Evolutionary conservation across 2,797 vertebrate species (phyloP).

Genomic region (Australoheros facetus): DNA sequence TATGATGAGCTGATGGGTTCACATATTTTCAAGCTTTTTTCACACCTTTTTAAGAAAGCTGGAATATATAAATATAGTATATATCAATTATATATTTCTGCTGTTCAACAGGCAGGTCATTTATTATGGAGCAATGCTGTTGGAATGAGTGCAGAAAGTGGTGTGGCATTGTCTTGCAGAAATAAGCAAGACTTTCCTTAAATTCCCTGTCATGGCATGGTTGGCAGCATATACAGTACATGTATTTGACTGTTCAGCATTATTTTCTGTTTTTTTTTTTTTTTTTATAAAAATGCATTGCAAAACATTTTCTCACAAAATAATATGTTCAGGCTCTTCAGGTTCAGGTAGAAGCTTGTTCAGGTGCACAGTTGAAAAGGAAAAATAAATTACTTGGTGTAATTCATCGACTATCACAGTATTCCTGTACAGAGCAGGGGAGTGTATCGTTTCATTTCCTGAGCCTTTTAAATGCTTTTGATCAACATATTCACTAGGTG

Average conservation of each 20-base stretch:
- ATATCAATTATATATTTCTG: no score
- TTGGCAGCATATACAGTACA: neutral
- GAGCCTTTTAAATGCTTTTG: slow-evolving; percentile 45
- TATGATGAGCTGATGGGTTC: neutral
- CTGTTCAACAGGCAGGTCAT: no score
- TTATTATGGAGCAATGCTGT: no score
- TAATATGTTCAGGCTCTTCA: neutral
- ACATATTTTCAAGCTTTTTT: neutral
- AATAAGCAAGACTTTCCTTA: no score
- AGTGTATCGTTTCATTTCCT: slow-evolving; percentile 20
- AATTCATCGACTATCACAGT: slow-evolving; percentile 5
- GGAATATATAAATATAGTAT: no score
- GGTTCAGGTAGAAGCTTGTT: neutral
- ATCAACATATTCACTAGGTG: slow-evolving; percentile 61
- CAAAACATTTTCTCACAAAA: neutral
- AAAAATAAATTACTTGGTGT: neutral
- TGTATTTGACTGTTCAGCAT: neutral
- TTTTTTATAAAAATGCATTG: neutral
- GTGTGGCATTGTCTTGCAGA: no score
- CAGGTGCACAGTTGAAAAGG: neutral
- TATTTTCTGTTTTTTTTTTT: neutral
- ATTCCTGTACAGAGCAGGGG: slow-evolving; percentile 22
- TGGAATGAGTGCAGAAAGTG: no score
- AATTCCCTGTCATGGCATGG: no score
- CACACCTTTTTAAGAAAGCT: no score